Percentiles rank a stretch among this genome's conserved stretches.
phyloP scores from a whole-genome alignment of 30 jellyfish, hydroid and myxozoan species.

The Rhopilema esculentum region DNA sequence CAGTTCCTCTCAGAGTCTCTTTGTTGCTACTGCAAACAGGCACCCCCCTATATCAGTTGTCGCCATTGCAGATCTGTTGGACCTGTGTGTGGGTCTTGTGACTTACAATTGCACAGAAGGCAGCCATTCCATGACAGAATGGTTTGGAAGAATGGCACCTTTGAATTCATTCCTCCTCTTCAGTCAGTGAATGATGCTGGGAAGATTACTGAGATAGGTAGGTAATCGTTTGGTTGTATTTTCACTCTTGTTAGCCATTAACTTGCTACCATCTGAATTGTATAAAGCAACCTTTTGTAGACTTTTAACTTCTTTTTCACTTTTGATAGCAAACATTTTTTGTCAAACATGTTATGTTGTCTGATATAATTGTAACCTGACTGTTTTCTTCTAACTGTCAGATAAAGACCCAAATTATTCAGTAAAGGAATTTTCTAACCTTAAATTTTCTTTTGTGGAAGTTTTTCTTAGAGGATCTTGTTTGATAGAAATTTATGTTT shows the following conservation, averaged over 20 bases:
- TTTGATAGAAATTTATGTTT: too few relatives aligned
- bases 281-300: too few relatives aligned
- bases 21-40: conserved; percentile 1
- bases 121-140: conserved; percentile 20
- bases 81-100: conserved; percentile 12
- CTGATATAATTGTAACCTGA: too few relatives aligned
- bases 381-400: too few relatives aligned
- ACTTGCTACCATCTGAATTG: too few relatives aligned
- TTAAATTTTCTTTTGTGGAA: too few relatives aligned
- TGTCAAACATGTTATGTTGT: too few relatives aligned
- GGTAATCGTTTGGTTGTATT: not conserved
- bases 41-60: not conserved
- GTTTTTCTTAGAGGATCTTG: too few relatives aligned
- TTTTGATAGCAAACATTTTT: too few relatives aligned
- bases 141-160: conserved; percentile 6
- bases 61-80: conserved; percentile 2
- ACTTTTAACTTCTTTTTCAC: too few relatives aligned
- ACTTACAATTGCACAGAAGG: conserved; percentile 9
- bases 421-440: too few relatives aligned
- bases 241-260: not conserved
- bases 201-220: not conserved
- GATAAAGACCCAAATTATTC: too few relatives aligned
- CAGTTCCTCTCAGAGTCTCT: not conserved
- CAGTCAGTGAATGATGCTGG: conserved; percentile 3
- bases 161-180: not conserved